Evolutionary conservation across 2,888 invertebrate species (phyloP), one percentile per base, ranked within the genome.

Genomic region (Antitype chi): DNA sequence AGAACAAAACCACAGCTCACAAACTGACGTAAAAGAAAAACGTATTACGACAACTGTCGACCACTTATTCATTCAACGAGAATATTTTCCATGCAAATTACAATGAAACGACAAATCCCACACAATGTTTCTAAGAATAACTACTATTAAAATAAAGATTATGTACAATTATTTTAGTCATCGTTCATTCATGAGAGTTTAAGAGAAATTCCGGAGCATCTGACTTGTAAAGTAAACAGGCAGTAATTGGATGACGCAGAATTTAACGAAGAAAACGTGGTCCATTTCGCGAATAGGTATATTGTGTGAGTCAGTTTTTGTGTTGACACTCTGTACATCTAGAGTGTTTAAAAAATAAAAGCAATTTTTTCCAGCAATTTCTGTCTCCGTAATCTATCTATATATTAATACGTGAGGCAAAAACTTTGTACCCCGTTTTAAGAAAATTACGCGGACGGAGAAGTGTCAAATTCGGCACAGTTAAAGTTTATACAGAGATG

Each of bases 231-330:
- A 77, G 76, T 80, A 87, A 85, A 86, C 83, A 78, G 47, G 72
- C 74, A 59, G 69, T 81, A 80, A 88, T 87, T 85, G 81, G 62
- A 11, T 91, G 89, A 91, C 79, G 88, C 89, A 91, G 76, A 86
- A 15, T 64, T 75, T 88, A 90, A 91, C 87, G 90, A 92, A 89
- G 91, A 92, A 91, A 92, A 91, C 88, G 89, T 90, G 88, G 84
- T 80, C 88, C 90, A 91, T 91, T 91, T 93, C 87, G 85, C 88
- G 86, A 87, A 89, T 89, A 86, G 83, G 84, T 84, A 82, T 49
- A 17, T 57, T n/a, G 23, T n/a, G 71, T 87, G 87, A 82, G 64
- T 87, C 78, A 79, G 57, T 60, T 70, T 70, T 82, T 77, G n/a
- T 60, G 49, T 52, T 32, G 13, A 68, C 15, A 68, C 7, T 32